phyloP scores from a whole-genome alignment of 2,888 invertebrate genomes.

The Boloria euphrosyne region DNA sequence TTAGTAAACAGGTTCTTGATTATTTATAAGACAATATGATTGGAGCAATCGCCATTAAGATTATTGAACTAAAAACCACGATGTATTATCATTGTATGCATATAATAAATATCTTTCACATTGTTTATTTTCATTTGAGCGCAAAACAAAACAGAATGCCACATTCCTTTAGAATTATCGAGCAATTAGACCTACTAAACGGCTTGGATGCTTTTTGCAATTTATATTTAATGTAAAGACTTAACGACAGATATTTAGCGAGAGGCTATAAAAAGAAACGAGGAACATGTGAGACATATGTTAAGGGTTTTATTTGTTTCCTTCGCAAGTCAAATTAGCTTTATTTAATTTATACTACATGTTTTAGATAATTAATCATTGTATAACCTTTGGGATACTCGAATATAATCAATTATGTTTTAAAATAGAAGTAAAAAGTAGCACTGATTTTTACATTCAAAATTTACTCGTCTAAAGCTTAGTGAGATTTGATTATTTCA shows the following conservation, averaged over 20 bases:
- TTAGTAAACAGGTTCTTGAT: constrained; percentile 4
- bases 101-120: background rate
- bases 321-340: background rate
- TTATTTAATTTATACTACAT: too few relatives aligned
- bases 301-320: constrained; percentile 17
- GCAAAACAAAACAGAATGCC: constrained; percentile 16
- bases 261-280: constrained; percentile 20
- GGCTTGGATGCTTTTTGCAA: constrained; percentile 17
- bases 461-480: too few relatives aligned
- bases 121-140: constrained; percentile 27
- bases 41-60: constrained; percentile 14
- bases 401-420: too few relatives aligned
- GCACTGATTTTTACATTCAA: too few relatives aligned
- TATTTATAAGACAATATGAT: constrained; percentile 23
- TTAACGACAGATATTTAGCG: constrained; percentile 15
- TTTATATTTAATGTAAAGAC: constrained; percentile 19
- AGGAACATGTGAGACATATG: constrained; percentile 15
- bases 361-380: too few relatives aligned
- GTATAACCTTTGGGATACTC: too few relatives aligned
- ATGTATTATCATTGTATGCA: constrained; percentile 14
- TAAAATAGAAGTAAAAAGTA: too few relatives aligned
- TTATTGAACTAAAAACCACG: constrained; percentile 15
- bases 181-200: constrained; percentile 30
- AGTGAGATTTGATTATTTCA: too few relatives aligned
- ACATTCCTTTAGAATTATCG: constrained; percentile 21